Base-by-base conservation (phyloP, 2,888 invertebrate species). In the Aethes cnicana region DNA sequence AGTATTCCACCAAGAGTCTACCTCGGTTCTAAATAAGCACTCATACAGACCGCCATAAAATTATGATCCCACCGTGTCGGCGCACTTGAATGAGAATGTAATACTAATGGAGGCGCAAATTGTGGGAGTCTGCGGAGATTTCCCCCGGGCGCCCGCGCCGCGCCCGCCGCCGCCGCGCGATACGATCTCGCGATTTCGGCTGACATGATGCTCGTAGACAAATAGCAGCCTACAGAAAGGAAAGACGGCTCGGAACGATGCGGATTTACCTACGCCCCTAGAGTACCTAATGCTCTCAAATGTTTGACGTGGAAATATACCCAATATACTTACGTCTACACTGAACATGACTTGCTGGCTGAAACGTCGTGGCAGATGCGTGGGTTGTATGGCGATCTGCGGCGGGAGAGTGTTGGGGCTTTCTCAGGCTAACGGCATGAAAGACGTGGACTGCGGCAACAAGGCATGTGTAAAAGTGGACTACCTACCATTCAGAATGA, bases 21-120 rank as follows among this genome's bases (percentile, higher is more conserved):
- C 25, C 17, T 25, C 23, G 44, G 25, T 16, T 32, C 18, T 7
- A 26, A 25, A 21, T 30, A 32, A 33, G 43, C 43, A 26, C 47
- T 39, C 37, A 7, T 12, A 44, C 23, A 25, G 20, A 5, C 18
- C 33, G 35, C 32, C 49, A 39, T 49, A 25, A 49, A 54, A 44
- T 54, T 48, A 54, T 54, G 37, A 54, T 43, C 49, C 33, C 41
- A 8, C 23, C 28, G 47, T 42, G 41, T 50, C 44, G 36, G 44
- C 44, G 50, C 48, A 54, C 25, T 44, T 23, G 43, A 30, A 48
- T 44, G 49, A 53, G 53, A 44, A 36, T 53, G 36, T 54, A 49
- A 54, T 54, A 54, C 54, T 54, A 54, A 54, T 54, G 54, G 54
- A 18, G 9, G 49, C 37, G 33, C 23, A 54, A 54, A 54, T 54